Conservation (phyloP, 2,888 invertebrate genomes). For the Drosophila nr. medialis region DNA sequence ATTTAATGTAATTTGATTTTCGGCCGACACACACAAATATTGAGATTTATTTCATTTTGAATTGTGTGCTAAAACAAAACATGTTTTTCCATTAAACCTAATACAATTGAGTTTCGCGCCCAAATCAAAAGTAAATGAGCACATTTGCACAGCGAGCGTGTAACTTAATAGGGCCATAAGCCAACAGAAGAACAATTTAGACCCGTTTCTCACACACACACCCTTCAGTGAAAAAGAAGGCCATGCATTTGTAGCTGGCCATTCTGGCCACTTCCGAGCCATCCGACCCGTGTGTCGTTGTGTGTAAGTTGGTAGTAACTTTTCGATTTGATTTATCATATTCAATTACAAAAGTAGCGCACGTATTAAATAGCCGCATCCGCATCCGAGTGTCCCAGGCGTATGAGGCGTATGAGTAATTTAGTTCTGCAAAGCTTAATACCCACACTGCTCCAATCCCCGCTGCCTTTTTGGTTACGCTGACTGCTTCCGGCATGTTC, state of each 20-base stretch:
- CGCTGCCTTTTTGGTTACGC: not conserved
- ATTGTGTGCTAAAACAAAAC: constrained; percentile 44
- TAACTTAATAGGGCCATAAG: constrained; percentile 39
- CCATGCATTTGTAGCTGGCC: constrained; percentile 17
- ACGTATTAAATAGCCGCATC: constrained; percentile 75
- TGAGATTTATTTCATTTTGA: constrained; percentile 79
- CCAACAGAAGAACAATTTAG: not conserved
- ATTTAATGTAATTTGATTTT: constrained; percentile 79
- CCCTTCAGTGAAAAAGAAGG: not conserved
- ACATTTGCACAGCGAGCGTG: constrained; percentile 18
- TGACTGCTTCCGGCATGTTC: constrained; percentile 38
- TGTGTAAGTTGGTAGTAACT: constrained; percentile 20
- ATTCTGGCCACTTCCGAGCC: constrained; percentile 60
- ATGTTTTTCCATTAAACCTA: constrained; percentile 53
- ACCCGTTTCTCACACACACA: not conserved
- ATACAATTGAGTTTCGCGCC: constrained; percentile 54
- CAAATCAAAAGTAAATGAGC: constrained; percentile 48
- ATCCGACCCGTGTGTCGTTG: not conserved
- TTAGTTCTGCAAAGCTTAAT: constrained; percentile 35
- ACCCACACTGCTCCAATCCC: not conserved
- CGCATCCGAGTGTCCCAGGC: constrained; percentile 41
- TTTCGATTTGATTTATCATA: constrained; percentile 81
- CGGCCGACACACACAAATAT: constrained; percentile 55
- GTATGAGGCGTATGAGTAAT: constrained; percentile 71
- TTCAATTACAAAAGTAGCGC: constrained; percentile 79